Conservation (phyloP, 2,113 vertebrate species). For the Lepidothrix coronata region DNA sequence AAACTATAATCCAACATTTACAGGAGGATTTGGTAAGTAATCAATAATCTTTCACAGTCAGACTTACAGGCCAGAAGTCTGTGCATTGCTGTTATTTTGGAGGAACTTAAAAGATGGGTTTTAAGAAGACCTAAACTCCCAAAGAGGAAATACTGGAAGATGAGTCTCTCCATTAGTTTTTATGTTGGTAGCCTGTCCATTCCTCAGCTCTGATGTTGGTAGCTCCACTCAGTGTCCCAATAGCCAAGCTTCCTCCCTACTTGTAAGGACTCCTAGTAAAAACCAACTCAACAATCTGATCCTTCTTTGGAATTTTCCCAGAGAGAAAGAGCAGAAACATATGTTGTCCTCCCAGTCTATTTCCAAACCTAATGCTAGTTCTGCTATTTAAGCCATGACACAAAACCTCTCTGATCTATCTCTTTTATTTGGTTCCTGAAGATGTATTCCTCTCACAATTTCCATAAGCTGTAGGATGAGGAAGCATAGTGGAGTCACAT, state of each 20-base stretch:
- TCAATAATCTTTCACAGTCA: background rate
- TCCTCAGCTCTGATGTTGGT: background rate
- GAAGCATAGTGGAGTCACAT: background rate
- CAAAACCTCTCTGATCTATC: background rate
- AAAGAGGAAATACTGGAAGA: background rate
- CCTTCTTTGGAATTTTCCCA: background rate
- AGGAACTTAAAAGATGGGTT: background rate
- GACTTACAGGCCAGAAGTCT: background rate
- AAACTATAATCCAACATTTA: background rate
- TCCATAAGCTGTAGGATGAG: background rate
- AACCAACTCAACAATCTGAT: background rate
- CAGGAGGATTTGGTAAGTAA: background rate
- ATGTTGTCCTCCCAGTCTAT: fast-evolving
- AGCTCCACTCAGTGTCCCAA: background rate
- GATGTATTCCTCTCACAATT: background rate
- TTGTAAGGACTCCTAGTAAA: background rate
- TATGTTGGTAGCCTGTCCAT: background rate
- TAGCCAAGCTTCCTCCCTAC: background rate
- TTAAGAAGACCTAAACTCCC: background rate
- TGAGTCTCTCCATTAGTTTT: background rate
- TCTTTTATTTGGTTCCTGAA: background rate
- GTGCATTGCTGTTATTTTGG: background rate
- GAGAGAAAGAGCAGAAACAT: background rate
- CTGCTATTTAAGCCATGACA: background rate
- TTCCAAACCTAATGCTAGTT: background rate